phyloP scores from a whole-genome alignment of 2,113 vertebrate species.

The Petromus typicus region DNA sequence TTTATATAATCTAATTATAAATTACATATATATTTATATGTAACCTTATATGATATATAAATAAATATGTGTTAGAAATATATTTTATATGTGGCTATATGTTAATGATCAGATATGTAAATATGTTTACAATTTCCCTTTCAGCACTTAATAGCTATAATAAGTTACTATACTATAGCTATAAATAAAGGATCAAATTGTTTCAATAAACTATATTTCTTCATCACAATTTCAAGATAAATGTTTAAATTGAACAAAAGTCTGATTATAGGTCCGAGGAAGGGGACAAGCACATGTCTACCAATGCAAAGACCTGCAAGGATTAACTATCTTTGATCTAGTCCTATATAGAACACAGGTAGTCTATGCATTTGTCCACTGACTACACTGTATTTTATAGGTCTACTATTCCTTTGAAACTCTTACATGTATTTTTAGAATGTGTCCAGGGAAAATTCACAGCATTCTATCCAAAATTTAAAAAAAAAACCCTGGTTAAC shows the following conservation, averaged over 20 bases:
- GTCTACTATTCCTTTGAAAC: conserved; percentile 1
- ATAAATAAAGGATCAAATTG: neutral
- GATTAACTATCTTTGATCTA: neutral
- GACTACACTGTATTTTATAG: conserved; percentile 20
- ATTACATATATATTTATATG: neutral
- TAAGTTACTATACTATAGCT: neutral
- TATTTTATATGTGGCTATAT: neutral
- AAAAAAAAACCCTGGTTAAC: neutral
- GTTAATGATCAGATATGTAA: neutral
- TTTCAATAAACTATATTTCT: neutral
- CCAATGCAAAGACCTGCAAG: neutral
- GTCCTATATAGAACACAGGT: neutral
- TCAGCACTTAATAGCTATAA: neutral
- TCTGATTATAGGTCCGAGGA: neutral
- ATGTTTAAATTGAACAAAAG: neutral
- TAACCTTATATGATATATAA: neutral
- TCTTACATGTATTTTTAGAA: neutral
- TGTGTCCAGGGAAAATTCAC: neutral
- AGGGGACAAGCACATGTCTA: neutral
- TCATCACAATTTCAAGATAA: conserved; percentile 50
- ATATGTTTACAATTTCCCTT: neutral
- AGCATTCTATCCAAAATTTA: neutral
- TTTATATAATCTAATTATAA: neutral
- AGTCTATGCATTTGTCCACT: neutral
- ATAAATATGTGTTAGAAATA: neutral